Evolutionary conservation across 2,797 vertebrate species (phyloP), one percentile per base, ranked within the genome.

Genomic region (Halcyon leucocephala): DNA sequence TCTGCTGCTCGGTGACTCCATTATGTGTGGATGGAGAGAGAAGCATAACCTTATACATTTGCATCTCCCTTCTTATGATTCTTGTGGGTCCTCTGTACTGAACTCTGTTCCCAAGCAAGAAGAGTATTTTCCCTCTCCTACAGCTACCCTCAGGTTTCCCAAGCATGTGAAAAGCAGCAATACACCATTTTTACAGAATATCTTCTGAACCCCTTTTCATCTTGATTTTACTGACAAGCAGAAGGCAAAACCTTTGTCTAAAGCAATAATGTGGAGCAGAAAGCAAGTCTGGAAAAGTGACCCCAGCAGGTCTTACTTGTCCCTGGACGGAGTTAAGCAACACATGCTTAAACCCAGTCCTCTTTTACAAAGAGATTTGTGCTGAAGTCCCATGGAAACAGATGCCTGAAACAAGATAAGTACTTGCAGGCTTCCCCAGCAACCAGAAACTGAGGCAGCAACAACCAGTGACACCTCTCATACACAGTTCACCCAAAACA

Each of bases 1-100:
- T 46, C 25, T 9, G 5, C 46, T 77, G 18, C 33, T 35, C 1
- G 0, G 25, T 41, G 41, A 31, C 49, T 24, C 14, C 1, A 1
- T 49, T 26, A 25, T 35, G 35, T 49, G 31, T 26, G 58, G 58
- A 22, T 10, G 31, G 17, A n/a, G 12, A 21, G 8, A 21, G 11
- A 64, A 74, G 31, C 12, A 9, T 26, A 57, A 28, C 18, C 42
- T 19, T 31, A 18, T n/a, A 18, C 14, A 10, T 44, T 12, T 66
- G 42, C 22, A 52, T 14, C 54, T 67, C 17, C 17, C 61, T 60
- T 52, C 37, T 60, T 9, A 14, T 11, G 8, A 8, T n/a, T 12
- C 77, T 29, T n/a, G 12, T 66, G 25, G 28, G 44, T 60, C n/a
- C 22, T 51, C 67, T 10, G 7, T 17, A 58, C 7, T 7, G n/a